A percentile compares a stretch with the other conserved stretches of the same genome.
phyloP scores from a whole-genome alignment of 2,797 vertebrate species.

The Fratercula arctica region DNA sequence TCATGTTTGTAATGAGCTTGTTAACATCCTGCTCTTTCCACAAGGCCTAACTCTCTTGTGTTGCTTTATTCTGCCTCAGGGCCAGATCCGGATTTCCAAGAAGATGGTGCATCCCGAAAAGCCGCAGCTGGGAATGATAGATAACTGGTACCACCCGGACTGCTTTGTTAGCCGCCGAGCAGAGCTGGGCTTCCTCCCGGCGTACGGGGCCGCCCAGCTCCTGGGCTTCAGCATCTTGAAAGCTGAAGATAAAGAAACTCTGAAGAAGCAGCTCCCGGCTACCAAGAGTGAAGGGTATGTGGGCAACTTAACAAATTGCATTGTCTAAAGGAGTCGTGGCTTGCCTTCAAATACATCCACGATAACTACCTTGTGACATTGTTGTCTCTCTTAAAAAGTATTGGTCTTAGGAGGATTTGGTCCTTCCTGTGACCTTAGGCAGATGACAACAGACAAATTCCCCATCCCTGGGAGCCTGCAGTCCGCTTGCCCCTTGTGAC shows the following conservation, averaged over 20 bases:
- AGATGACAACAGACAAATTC: neutral
- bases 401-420: neutral
- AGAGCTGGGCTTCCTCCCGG: slow-evolving; percentile 87
- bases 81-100: slow-evolving; percentile 94
- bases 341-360: neutral
- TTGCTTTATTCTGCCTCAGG: slow-evolving; percentile 73
- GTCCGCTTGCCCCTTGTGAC: neutral
- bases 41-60: neutral
- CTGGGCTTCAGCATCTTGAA: slow-evolving; percentile 87
- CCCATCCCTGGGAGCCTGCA: fast-evolving
- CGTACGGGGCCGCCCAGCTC: slow-evolving; percentile 85
- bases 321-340: neutral
- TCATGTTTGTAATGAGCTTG: neutral
- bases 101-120: slow-evolving; percentile 93
- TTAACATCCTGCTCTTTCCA: neutral
- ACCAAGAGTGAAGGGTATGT: slow-evolving; percentile 92
- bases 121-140: slow-evolving; percentile 95
- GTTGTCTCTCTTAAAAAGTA: neutral
- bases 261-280: slow-evolving; percentile 89
- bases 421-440: neutral
- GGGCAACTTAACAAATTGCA: neutral
- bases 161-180: slow-evolving; percentile 90
- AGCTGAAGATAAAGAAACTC: slow-evolving; percentile 88
- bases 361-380: neutral
- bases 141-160: slow-evolving; percentile 95